Evolutionary conservation across 2,888 invertebrate genomes (phyloP).

Genomic region (Alitta virens): DNA sequence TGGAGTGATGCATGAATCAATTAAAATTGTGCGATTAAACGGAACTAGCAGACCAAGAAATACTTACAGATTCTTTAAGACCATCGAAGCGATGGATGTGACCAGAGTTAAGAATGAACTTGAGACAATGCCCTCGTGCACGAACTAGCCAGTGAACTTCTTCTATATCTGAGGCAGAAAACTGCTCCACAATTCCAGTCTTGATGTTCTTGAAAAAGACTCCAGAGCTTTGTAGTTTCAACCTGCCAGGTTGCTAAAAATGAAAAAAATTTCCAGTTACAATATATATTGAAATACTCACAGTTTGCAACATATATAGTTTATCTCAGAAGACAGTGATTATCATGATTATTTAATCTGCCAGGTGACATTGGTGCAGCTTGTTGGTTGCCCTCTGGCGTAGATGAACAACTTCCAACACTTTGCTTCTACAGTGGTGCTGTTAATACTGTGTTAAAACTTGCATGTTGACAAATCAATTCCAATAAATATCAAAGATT

Average conservation of each 20-base stretch:
- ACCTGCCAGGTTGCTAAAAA: conserved; percentile 78
- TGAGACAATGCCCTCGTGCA: conserved; percentile 84
- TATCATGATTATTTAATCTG: too few species aligned
- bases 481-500: too few species aligned
- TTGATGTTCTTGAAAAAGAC: conserved; percentile 92
- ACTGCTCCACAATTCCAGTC: conserved; percentile 94
- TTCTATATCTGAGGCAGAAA: conserved; percentile 81
- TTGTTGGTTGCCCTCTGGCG: too few species aligned
- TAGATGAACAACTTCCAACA: too few species aligned
- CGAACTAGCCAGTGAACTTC: conserved; percentile 89
- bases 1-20: too few species aligned
- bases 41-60: not conserved
- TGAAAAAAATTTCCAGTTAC: not conserved
- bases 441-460: too few species aligned
- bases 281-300: too few species aligned
- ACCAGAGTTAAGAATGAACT: conserved; percentile 87
- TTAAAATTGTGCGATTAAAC: not conserved
- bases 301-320: too few species aligned
- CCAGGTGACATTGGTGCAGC: too few species aligned
- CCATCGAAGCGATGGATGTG: conserved; percentile 87
- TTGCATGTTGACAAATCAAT: too few species aligned
- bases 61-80: conserved; percentile 79
- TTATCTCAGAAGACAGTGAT: too few species aligned
- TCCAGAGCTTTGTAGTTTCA: conserved; percentile 87
- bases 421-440: too few species aligned